A percentile compares a stretch with the other conserved stretches of the same genome.
These are phyloP conservation scores for Malacoraja senta DNA, from an alignment of 2,797 vertebrate genomes.

Conservation along the genomic window DNA sequence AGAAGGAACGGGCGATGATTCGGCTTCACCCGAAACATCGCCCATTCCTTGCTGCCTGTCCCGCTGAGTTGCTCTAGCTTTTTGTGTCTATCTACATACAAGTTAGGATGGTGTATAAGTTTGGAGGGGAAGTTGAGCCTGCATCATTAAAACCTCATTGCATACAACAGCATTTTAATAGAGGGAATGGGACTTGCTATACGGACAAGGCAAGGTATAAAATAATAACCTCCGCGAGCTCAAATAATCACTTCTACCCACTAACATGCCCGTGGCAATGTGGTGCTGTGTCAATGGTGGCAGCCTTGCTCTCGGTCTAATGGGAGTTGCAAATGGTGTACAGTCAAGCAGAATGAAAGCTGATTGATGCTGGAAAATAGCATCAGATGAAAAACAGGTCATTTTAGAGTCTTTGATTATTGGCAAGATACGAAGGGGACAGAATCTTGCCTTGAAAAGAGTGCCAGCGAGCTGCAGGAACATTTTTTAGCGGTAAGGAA, in stretches of 20 bases:
- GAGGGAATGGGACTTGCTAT: neutral
- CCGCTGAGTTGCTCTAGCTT: no score
- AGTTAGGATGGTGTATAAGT: neutral
- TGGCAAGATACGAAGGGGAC: neutral
- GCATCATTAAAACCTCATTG: neutral
- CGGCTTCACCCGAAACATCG: no score
- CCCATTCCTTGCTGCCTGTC: no score
- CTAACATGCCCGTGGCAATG: neutral
- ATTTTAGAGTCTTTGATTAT: conserved; percentile 6
- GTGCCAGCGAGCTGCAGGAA: neutral
- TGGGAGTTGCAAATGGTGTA: neutral
- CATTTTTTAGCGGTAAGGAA: no score
- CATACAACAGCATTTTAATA: neutral
- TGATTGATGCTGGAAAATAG: neutral
- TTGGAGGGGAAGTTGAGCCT: neutral
- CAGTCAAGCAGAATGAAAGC: neutral
- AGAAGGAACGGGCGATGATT: no score
- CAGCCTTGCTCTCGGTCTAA: neutral
- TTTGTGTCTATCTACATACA: neutral
- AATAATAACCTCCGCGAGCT: neutral
- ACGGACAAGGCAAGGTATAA: neutral
- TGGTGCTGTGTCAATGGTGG: neutral
- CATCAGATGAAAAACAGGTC: neutral
- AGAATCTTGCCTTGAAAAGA: no score
- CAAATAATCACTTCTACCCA: neutral